Conservation (phyloP, 2,888 invertebrate genomes). For the Hymenopus coronatus region DNA sequence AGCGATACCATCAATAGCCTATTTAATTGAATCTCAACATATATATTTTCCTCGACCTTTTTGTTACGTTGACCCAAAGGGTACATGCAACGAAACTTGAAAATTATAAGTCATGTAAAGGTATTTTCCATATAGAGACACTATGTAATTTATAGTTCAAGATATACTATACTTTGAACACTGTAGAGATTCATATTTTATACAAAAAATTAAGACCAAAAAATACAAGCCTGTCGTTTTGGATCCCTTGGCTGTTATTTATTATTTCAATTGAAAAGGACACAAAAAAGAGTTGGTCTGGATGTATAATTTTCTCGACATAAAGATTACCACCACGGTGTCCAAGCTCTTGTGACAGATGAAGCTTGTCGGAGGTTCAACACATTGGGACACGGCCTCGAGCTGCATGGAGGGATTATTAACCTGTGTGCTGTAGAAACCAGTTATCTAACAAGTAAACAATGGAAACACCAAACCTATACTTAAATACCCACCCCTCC, state of each 20-base stretch:
- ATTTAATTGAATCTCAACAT: background rate
- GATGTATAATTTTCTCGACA: background rate
- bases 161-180: background rate
- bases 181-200: background rate
- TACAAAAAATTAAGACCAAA: background rate
- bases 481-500: constrained; percentile 8
- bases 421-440: constrained; percentile 8
- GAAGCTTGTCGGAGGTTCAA: background rate
- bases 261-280: background rate
- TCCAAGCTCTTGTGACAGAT: background rate
- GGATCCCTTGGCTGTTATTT: background rate
- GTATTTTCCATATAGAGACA: background rate
- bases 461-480: constrained; percentile 22
- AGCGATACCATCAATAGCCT: background rate
- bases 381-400: constrained; percentile 11
- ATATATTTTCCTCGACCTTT: background rate
- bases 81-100: background rate
- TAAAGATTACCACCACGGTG: background rate
- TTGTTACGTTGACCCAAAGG: background rate
- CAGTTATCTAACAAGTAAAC: constrained; percentile 16
- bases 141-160: background rate
- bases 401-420: background rate
- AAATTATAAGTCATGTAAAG: background rate
- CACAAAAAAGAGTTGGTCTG: background rate
- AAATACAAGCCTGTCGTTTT: background rate